Evolutionary conservation across 2,888 invertebrate species (phyloP), one percentile per base, ranked within the genome.

Genomic region (Therioaphis trifolii): DNA sequence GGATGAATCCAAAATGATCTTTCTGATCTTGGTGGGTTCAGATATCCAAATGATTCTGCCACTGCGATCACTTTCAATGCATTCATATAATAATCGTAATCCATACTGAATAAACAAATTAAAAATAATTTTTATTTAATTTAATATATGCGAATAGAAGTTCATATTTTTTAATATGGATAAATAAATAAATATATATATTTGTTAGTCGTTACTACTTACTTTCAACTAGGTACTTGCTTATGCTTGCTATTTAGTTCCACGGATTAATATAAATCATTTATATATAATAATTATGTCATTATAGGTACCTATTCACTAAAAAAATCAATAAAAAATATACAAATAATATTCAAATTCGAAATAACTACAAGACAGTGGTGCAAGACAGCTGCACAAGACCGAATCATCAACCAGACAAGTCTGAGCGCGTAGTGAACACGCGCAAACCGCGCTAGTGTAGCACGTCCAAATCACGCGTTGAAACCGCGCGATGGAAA

Each of bases 11-110:
- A 71, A 46, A 9, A 71, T 9, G 43, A 14, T 46, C 69, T 71
- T 27, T 71, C 46, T 27, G 43, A 7, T 21, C 58, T 58, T 21
- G 21, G 58, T 11, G 21, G 40, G 68, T 68, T 68, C 40, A 68
- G 43, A 68, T 68, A 68, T 15, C 43, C 68, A 21, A 68, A 68
- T 68, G 68, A 12, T 5, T 68, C 68, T 63, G 63, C 63, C 18
- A 63, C 63, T 35, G 63, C 63, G 18, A 66, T 66, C 2, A 66
- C 35, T 35, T 35, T 66, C 66, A 35, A 2, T 66, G 66, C 66
- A 35, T 66, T 66, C n/a, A n/a, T 35, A 35, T 66, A 66, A 66
- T 66, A 66, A 35, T 66, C n/a, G 35, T 35, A 66, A 66, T 66
- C 66, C 66, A 66, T 66, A 66, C 66, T 66, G 66, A 66, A 66